Evolutionary conservation across 2,113 vertebrate species (phyloP).

Genomic region (Struthio camelus): DNA sequence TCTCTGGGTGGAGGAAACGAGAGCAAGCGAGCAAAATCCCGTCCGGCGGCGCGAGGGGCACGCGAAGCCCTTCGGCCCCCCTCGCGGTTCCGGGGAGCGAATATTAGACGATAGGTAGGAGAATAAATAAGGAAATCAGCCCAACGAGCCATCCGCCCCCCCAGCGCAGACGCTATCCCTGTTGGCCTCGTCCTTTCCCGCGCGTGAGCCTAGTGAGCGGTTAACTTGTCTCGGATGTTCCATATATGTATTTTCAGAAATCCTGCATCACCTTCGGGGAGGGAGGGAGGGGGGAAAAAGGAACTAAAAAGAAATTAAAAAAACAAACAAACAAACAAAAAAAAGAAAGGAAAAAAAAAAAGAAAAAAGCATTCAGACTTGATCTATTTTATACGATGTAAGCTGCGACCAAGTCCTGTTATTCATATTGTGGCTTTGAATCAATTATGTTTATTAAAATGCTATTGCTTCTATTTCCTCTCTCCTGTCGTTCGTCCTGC

Average conservation of each 20-base stretch:
- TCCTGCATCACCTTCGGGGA: neutral
- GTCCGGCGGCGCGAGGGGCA: neutral
- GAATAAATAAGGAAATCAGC: neutral
- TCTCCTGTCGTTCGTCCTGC: slow-evolving; percentile 30
- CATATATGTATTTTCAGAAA: neutral
- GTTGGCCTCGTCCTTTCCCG: neutral
- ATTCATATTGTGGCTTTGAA: slow-evolving; percentile 90
- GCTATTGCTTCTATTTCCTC: slow-evolving; percentile 85
- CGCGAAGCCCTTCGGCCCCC: neutral
- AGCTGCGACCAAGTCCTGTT: slow-evolving; percentile 85
- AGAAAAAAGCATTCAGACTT: slow-evolving; percentile 78
- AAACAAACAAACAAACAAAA: neutral
- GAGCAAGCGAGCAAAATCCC: neutral
- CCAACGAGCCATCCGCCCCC: neutral
- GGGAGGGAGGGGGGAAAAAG: neutral
- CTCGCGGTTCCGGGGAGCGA: neutral
- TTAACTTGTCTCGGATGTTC: neutral
- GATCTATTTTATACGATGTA: slow-evolving; percentile 86
- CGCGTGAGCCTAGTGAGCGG: neutral
- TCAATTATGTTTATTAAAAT: slow-evolving; percentile 93
- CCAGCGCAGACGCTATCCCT: neutral
- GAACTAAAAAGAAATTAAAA: slow-evolving; percentile 43
- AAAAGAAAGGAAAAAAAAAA: neutral
- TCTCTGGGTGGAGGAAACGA: neutral
- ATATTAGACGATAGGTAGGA: neutral